Evolutionary conservation across 2,888 invertebrate species (phyloP).

Genomic region (Caenorhabditis sp.): DNA sequence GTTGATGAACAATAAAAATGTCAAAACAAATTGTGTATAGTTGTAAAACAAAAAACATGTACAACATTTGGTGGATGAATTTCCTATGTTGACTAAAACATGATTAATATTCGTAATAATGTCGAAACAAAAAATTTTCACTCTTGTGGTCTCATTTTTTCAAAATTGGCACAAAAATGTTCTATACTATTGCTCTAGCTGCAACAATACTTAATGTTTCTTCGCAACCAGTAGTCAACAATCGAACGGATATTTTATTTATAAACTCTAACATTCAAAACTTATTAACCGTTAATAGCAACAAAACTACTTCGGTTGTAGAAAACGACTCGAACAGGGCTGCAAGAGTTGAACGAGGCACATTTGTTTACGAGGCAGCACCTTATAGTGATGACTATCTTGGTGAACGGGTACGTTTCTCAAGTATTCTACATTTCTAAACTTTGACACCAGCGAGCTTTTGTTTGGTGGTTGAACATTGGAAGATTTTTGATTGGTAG

Average conservation of each 20-base stretch:
- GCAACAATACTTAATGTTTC: no score
- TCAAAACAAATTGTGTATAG: not conserved
- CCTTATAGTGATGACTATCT: conserved; percentile 7
- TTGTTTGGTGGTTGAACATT: no score
- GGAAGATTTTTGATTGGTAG: no score
- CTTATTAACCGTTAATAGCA: not conserved
- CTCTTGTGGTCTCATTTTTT: not conserved
- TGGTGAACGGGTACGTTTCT: not conserved
- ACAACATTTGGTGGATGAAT: no score
- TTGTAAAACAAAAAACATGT: no score
- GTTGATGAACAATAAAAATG: not conserved
- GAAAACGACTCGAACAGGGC: not conserved
- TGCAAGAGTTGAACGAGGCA: not conserved
- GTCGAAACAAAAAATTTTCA: not conserved
- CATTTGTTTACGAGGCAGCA: not conserved
- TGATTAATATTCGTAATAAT: not conserved
- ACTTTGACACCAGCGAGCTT: no score
- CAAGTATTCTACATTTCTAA: no score
- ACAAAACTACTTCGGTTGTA: not conserved
- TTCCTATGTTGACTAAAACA: not conserved
- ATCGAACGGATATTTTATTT: not conserved
- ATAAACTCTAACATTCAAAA: no score
- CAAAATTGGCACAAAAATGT: not conserved
- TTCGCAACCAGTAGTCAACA: not conserved
- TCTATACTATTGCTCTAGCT: no score